These are phyloP conservation scores for Muntiacus reevesi DNA, from an alignment of 2,113 vertebrate genomes.

Conservation along the genomic window DNA sequence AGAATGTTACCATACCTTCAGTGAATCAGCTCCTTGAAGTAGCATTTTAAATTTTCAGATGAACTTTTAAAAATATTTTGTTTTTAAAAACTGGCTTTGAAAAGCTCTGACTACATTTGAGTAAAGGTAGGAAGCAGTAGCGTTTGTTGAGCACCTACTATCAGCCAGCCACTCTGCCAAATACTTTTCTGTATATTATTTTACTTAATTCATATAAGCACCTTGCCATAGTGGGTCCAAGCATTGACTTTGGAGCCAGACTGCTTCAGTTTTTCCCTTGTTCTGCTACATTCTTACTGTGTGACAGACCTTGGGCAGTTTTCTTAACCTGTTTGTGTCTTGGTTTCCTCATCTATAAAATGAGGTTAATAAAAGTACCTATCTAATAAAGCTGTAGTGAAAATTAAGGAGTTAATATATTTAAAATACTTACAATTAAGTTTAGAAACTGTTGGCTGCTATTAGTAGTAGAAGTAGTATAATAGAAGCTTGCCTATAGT, in stretches of 20 bases:
- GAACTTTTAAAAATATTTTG: background rate
- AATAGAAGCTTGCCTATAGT: background rate
- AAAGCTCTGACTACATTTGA: background rate
- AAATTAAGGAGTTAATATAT: conserved; percentile 16
- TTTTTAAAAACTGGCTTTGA: background rate
- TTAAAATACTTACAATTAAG: background rate
- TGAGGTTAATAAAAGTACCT: background rate
- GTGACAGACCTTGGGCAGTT: background rate
- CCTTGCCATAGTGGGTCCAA: background rate
- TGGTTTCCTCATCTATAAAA: conserved; percentile 15
- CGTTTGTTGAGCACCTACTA: background rate
- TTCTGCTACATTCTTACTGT: background rate
- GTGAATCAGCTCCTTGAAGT: background rate
- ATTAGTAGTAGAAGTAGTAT: background rate
- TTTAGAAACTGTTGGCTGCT: background rate
- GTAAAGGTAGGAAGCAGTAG: background rate
- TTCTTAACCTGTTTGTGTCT: background rate
- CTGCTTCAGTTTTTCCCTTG: background rate
- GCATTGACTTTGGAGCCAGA: background rate
- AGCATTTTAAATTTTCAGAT: conserved; percentile 28
- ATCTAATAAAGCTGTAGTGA: background rate
- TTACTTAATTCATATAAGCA: background rate
- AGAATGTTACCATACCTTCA: background rate
- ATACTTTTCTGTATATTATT: background rate
- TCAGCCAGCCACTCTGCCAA: background rate